Conservation (phyloP, 1,140 invertebrate genomes). For the Asobara japonica region DNA sequence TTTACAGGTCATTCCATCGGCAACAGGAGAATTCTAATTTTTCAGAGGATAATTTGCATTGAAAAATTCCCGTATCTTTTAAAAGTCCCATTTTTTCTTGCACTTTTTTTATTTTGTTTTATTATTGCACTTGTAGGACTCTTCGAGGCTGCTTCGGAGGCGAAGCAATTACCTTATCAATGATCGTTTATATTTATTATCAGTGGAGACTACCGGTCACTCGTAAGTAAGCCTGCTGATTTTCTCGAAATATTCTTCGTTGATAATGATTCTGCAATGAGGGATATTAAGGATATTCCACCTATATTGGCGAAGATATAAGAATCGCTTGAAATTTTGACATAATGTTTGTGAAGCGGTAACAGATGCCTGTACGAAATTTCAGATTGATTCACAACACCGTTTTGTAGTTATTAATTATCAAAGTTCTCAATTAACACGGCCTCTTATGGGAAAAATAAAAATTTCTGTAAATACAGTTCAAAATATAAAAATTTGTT, state of each 20-base stretch:
- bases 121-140: background rate
- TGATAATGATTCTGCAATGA: background rate
- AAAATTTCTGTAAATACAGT: no score
- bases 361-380: no score
- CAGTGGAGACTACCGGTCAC: constrained; percentile 11
- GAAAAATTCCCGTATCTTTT: background rate
- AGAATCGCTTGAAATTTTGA: no score
- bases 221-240: background rate
- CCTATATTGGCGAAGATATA: no score
- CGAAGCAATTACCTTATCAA: constrained; percentile 19
- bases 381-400: no score
- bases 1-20: constrained; percentile 42
- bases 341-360: no score
- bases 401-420: no score
- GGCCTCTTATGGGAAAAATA: no score
- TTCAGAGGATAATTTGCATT: constrained; percentile 1
- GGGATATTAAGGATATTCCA: no score
- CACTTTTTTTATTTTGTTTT: background rate
- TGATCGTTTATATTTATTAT: constrained; percentile 25
- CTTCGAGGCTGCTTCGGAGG: background rate
- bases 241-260: background rate
- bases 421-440: no score
- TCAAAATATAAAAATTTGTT: no score
- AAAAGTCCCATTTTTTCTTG: background rate
- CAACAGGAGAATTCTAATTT: constrained; percentile 21